phyloP scores from a whole-genome alignment of 2,888 invertebrate species.

The Apotomis betuletana region DNA sequence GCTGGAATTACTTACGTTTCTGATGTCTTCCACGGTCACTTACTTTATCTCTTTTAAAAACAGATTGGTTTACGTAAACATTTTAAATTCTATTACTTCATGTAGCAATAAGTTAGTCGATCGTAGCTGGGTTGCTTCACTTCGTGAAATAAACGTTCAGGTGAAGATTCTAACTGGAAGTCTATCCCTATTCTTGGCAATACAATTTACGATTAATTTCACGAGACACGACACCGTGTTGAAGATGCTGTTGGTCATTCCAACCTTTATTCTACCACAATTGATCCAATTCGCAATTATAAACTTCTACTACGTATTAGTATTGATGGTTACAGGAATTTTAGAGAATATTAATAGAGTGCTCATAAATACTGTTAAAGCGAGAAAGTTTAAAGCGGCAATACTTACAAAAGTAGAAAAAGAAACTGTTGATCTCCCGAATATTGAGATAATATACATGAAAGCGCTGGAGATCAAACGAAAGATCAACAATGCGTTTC shows the following conservation, averaged over 20 bases:
- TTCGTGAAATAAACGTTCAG: conserved; percentile 41
- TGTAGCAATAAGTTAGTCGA: conserved; percentile 52
- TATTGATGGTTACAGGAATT: conserved; percentile 58
- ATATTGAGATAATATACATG: conserved; percentile 61
- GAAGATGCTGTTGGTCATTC: conserved; percentile 63
- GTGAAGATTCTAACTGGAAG: conserved; percentile 51
- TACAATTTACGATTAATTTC: conserved; percentile 60
- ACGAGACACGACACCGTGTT: conserved; percentile 59
- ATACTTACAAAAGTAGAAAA: conserved; percentile 41
- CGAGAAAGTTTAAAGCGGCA: conserved; percentile 36
- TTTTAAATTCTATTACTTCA: conserved; percentile 58
- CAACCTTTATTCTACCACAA: conserved; percentile 65
- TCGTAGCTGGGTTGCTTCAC: background rate
- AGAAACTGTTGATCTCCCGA: conserved; percentile 51
- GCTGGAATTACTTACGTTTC: conserved; percentile 57
- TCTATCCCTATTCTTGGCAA: conserved; percentile 48
- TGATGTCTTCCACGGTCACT: conserved; percentile 53
- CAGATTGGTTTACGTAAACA: conserved; percentile 59
- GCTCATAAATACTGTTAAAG: conserved; percentile 46
- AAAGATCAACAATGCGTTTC: conserved; percentile 62
- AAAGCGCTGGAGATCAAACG: conserved; percentile 60
- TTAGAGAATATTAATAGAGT: conserved; percentile 57
- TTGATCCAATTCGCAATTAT: conserved; percentile 63
- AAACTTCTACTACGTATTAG: conserved; percentile 60
- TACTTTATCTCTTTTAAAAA: conserved; percentile 61